Evolutionary conservation across 2,113 vertebrate species (phyloP), one percentile per base, ranked within the genome.

Genomic region (Solea solea): DNA sequence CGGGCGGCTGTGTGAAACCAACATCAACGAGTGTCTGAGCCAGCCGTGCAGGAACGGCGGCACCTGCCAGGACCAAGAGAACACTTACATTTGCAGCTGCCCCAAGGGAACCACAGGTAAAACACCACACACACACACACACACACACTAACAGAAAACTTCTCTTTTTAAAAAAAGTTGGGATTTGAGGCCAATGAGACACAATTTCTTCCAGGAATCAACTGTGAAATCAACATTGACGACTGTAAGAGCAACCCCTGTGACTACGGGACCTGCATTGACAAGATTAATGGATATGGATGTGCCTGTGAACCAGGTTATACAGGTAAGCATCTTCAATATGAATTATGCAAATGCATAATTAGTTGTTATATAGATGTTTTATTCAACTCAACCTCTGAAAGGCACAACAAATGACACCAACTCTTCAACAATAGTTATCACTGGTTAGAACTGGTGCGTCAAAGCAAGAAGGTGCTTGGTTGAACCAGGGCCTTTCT

Each of bases 1-100:
- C 0, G 97, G 97, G 12, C 95, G 94, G 50, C 94, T 95, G 78
- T 99, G 97, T 0, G 96, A 99, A 84, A 95, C 93, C 78, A 96
- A 98, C 90, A 94, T 99, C 84, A 96, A 98, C 0, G 97, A 99
- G 88, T 99, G 97, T 74, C 93, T 95, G 75, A 98, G 96, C 84
- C 95, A 96, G 88, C 97, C 97, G 0, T 98, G 97, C 90, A 95
- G 94, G 73, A 96, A 98, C 0, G 96, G 96, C 1, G 97, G 96
- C 10, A 95, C 94, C 76, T 99, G 97, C 81, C 95, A 96, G 89
- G 97, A 99, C 91, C 85, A 91, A 0, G 93, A 95, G 86, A 96
- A 98, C 0, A 59, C 87, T 61, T 98, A 97, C 90, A 65, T 93
- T 54, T 98, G 97, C 85, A 76, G 90, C 83, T 98, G 97, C 86